Evolutionary conservation across 2,113 vertebrate genomes (phyloP), one percentile per base, ranked within the genome.

Genomic region (Petrocephalus microphthalmus): DNA sequence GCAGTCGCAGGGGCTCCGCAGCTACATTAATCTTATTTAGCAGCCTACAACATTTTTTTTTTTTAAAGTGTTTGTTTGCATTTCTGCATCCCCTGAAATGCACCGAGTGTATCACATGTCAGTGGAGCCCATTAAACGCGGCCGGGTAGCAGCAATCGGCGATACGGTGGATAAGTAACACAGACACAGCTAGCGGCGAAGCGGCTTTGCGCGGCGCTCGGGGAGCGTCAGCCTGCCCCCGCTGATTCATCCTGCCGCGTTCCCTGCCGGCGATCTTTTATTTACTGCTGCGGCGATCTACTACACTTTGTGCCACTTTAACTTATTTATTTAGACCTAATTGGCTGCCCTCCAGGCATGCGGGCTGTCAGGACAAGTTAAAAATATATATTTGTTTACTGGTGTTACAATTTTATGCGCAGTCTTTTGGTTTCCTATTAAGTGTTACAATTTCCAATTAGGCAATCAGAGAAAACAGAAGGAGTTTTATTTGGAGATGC

Each of bases 1-100:
- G 82, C 90, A 86, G 88, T 22, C 45, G 78, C 45, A 47, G 8
- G 22, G n/a, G 81, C 81, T n/a, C 19, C 42, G 49, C 33, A n/a
- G 49, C 81, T 84, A 25, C 81, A 84, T 45, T 51, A 51, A 84
- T 84, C 19, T 51, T n/a, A 49, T 51, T 84, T 51, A 84, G n/a
- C 22, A 84, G 33, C 71, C 33, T 42, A 37, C n/a, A 67, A 67
- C 17, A n/a, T n/a, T 42, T 74, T 33, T 37, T 74, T 37, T 37
- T 37, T 2, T 2, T 2, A 53, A 74, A 10, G 11, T 33, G 33
- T 74, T 19, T 78, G 33, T 42, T 78, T 78, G 33, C 71, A 33
- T 78, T 37, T 78, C 29, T 74, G 29, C 29, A 42, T 74, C 15
- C n/a, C 29, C 33, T 74, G 67, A 19, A 74, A 74, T 37, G 67